phyloP scores from a whole-genome alignment of 2,113 vertebrate species.

The Aegotheles bennettii region DNA sequence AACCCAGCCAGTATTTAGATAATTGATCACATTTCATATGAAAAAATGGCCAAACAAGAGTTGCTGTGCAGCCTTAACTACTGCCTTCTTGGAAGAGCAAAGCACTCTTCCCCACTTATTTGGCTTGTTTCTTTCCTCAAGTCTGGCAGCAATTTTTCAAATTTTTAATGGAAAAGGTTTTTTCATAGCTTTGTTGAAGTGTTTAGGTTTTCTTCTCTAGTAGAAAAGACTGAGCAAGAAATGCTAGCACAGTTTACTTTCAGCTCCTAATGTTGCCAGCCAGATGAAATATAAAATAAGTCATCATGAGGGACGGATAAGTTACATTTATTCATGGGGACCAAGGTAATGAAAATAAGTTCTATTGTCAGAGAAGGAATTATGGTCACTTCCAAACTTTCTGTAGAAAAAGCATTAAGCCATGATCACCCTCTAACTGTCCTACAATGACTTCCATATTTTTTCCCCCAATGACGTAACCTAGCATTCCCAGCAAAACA shows the following conservation, averaged over 20 bases:
- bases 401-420: neutral
- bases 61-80: neutral
- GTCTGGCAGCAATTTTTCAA: neutral
- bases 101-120: neutral
- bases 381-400: neutral
- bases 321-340: neutral
- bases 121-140: neutral
- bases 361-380: neutral
- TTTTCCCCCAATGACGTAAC: neutral
- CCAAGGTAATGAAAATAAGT: neutral
- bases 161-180: neutral
- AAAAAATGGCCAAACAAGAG: neutral
- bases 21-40: neutral
- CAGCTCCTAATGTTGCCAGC: neutral
- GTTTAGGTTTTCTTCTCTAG: neutral
- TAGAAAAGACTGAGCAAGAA: neutral
- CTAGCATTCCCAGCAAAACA: neutral
- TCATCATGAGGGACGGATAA: neutral
- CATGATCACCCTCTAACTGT: neutral
- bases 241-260: neutral
- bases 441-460: neutral
- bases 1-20: neutral
- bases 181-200: neutral
- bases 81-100: neutral
- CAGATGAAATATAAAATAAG: neutral